phyloP scores from a whole-genome alignment of 2,888 invertebrate species.

The Pyrrhosoma nymphula region DNA sequence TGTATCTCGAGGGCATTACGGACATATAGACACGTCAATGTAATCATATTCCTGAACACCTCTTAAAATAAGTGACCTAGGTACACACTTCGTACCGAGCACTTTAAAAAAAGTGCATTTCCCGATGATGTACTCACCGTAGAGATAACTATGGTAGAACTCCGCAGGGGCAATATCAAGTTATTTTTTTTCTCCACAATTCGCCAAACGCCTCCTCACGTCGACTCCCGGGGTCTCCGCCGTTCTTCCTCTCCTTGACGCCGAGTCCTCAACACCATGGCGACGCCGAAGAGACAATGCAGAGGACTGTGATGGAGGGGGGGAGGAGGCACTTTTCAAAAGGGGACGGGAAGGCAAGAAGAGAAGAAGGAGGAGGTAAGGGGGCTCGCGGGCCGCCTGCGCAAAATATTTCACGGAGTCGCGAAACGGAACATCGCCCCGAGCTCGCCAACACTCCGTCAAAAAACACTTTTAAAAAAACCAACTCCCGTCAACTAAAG shows the following conservation, averaged over 20 bases:
- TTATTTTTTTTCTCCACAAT: not conserved
- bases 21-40: too few relatives aligned
- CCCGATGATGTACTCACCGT: not conserved
- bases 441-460: not conserved
- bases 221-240: not conserved
- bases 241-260: not conserved
- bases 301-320: not conserved
- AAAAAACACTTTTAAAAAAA: not conserved
- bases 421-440: slow-evolving; percentile 13
- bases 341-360: not conserved
- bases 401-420: slow-evolving; percentile 40
- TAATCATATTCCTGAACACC: too few relatives aligned
- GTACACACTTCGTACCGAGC: too few relatives aligned
- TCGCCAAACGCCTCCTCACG: slow-evolving; percentile 4
- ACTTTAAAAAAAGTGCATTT: too few relatives aligned
- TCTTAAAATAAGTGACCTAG: too few relatives aligned
- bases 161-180: not conserved
- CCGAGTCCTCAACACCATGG: slow-evolving; percentile 16
- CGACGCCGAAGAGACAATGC: not conserved
- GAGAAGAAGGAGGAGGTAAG: not conserved
- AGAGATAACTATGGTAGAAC: not conserved
- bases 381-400: slow-evolving; percentile 56
- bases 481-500: not conserved
- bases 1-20: too few relatives aligned
- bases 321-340: not conserved